Percentiles rank a stretch among this genome's conserved stretches.
These are phyloP conservation scores for Phenganax marumi DNA, from an alignment of 92 coral and sea anemone genomes.

Conservation along the genomic window DNA sequence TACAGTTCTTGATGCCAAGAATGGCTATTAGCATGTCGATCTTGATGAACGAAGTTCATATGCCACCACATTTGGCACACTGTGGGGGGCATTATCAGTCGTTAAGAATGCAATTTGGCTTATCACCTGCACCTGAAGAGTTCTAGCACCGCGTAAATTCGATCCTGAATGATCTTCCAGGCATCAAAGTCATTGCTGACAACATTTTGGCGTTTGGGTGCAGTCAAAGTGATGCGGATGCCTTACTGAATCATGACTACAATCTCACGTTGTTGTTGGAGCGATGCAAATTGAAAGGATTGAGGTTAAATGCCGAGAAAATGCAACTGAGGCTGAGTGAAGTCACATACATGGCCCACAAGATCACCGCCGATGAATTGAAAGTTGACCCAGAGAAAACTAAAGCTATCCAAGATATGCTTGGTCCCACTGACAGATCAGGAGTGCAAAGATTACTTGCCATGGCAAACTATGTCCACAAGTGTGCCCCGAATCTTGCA, in stretches of 20 bases:
- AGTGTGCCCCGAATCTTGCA: constrained; percentile 48
- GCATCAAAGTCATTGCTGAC: constrained; percentile 58
- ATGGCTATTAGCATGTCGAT: no score
- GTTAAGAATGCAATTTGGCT: constrained; percentile 66
- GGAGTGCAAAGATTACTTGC: constrained; percentile 59
- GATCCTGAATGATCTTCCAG: constrained; percentile 56
- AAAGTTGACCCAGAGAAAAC: no score
- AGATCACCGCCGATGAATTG: constrained; percentile 36
- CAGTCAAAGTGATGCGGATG: constrained; percentile 53
- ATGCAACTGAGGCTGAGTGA: constrained; percentile 37
- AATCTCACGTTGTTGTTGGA: constrained; percentile 54
- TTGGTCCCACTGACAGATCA: constrained; percentile 49
- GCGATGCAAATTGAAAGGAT: no score
- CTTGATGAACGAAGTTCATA: constrained; percentile 66
- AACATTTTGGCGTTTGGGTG: constrained; percentile 63
- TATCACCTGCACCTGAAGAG: constrained; percentile 66
- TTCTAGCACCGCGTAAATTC: constrained; percentile 65
- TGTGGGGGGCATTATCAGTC: constrained; percentile 62
- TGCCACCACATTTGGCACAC: constrained; percentile 61
- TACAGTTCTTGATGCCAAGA: no score
- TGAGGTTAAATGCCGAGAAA: constrained; percentile 54
- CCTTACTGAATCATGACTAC: constrained; percentile 51
- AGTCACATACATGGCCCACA: constrained; percentile 52
- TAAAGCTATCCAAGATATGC: constrained; percentile 56
- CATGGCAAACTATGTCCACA: constrained; percentile 59